Evolutionary conservation across 2,888 invertebrate species (phyloP).

Genomic region (Spodoptera littoralis): DNA sequence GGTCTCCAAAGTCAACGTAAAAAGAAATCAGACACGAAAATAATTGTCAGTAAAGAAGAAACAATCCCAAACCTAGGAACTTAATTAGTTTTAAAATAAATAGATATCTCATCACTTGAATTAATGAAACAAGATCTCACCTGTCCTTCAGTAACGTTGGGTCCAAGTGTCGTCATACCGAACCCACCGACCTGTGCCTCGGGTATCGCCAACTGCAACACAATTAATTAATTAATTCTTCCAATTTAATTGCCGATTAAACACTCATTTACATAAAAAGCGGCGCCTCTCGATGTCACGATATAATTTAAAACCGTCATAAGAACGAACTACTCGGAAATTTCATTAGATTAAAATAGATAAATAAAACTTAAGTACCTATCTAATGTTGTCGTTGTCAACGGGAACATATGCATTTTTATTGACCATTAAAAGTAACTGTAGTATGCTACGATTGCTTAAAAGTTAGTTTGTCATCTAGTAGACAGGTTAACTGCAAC

Average conservation of each 20-base stretch:
- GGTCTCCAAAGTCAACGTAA: no score
- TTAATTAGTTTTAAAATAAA: no score
- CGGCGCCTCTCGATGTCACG: background rate
- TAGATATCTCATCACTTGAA: no score
- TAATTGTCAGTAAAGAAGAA: no score
- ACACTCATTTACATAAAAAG: constrained; percentile 30
- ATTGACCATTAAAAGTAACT: constrained; percentile 24
- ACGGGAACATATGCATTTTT: constrained; percentile 17
- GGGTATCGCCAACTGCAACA: constrained; percentile 68
- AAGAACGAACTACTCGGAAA: no score
- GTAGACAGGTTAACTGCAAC: background rate
- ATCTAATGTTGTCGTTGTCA: constrained; percentile 15
- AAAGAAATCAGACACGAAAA: no score
- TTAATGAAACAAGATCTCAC: constrained; percentile 55
- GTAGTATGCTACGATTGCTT: constrained; percentile 7
- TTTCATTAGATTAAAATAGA: no score
- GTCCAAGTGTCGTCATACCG: constrained; percentile 79
- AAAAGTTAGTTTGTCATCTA: constrained; percentile 9
- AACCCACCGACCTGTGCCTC: constrained; percentile 57
- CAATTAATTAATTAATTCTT: constrained; percentile 12
- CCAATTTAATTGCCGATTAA: constrained; percentile 11
- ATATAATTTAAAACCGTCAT: background rate
- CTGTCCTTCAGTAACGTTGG: constrained; percentile 90
- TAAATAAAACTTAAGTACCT: no score
- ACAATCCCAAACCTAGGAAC: no score